Evolutionary conservation across 2,113 vertebrate genomes (phyloP), one percentile per base, ranked within the genome.

Genomic region (Ancistrus triradiatus): DNA sequence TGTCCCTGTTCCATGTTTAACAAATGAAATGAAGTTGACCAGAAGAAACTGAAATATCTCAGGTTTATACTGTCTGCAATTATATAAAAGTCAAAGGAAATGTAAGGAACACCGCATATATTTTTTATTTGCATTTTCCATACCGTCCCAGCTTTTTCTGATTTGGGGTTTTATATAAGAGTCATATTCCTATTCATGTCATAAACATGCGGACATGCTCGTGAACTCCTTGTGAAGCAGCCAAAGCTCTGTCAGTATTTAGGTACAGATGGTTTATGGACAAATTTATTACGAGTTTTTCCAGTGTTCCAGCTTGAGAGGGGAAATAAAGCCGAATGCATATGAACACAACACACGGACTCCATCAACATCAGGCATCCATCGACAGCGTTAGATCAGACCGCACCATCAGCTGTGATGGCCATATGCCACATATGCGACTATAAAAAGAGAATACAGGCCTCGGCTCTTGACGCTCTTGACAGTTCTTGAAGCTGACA

Each of bases 401-500:
- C 55, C 28, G 33, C 27, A 46, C 57, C 42, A 31, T 42, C 33
- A 13, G 48, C 55, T 72, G 60, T 66, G 64, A 9, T 3, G 31
- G 55, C 25, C 46, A 43, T 55, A 25, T 50, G 48, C 53, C 21
- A 58, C 38, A 38, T 38, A 56, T 27, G 35, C n/a, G 8, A n/a
- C 2, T 1, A 15, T 11, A 27, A 40, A 57, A 3, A 27, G 42
- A n/a, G 11, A 55, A 55, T 21, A 38, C 22, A 19, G 18, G 62
- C 46, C 53, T 31, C 0, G 6, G 51, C 38, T 61, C 48, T 14
- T 58, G 27, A 25, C 33, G 55, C 52, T 40, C 61, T 66, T 48
- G 28, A 59, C 47, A 48, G 7, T 42, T 53, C 59, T 35, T 33
- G 28, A 44, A 47, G 55, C 62, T 72, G 72, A 25, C 59, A 63